phyloP scores from a whole-genome alignment of 2,113 vertebrate species.

The Nyctereutes procyonoides region DNA sequence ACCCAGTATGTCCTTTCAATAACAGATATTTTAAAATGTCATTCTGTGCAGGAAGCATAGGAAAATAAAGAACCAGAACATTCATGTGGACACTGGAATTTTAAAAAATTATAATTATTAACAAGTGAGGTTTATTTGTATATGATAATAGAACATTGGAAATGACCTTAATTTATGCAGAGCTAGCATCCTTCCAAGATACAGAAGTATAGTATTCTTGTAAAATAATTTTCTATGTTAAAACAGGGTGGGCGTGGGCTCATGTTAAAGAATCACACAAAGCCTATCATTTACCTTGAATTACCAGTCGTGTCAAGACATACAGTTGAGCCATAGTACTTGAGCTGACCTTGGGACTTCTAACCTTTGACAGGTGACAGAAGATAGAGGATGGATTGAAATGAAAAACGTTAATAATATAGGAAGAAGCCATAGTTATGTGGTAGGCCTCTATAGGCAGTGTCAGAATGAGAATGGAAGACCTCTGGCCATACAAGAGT shows the following conservation, averaged over 20 bases:
- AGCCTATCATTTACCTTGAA: not conserved
- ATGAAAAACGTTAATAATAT: not conserved
- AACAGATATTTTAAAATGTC: not conserved
- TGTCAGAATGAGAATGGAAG: not conserved
- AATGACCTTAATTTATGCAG: not conserved
- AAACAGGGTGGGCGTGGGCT: not conserved
- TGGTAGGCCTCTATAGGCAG: not conserved
- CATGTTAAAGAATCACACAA: not conserved
- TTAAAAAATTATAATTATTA: not conserved
- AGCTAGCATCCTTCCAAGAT: not conserved
- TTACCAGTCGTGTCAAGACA: not conserved
- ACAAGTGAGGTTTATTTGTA: conserved; percentile 24
- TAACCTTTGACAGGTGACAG: not conserved
- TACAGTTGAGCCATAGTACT: not conserved
- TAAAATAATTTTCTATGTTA: not conserved
- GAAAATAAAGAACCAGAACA: not conserved
- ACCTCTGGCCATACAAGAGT: not conserved
- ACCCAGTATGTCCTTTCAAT: not conserved
- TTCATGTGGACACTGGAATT: not conserved
- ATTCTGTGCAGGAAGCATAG: not conserved
- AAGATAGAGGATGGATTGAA: not conserved
- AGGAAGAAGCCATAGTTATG: not conserved
- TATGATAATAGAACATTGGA: not conserved
- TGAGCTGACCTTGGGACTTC: not conserved
- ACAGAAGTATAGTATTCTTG: not conserved